Percentiles rank a stretch among this genome's conserved stretches.
Evolutionary conservation across 2,797 vertebrate genomes (phyloP).

Genomic region (Yasuhikotakia modesta): DNA sequence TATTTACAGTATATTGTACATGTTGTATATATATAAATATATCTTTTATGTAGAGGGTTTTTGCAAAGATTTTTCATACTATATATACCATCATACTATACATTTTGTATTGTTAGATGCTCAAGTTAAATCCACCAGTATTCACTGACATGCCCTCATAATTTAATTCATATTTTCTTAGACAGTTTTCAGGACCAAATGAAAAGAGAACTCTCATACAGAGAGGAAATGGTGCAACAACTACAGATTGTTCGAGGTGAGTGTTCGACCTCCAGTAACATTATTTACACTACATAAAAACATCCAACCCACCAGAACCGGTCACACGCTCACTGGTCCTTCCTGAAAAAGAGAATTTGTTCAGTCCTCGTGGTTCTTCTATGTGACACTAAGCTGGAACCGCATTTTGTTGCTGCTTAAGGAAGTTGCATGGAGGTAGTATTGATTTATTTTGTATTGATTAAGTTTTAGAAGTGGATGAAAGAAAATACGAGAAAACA

Average conservation of each 20-base stretch:
- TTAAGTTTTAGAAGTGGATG: slow-evolving; percentile 19
- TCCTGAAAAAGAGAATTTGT: neutral
- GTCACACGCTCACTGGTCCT: neutral
- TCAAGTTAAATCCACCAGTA: neutral
- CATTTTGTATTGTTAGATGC: neutral
- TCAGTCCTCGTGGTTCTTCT: neutral
- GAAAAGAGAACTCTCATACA: slow-evolving; percentile 96
- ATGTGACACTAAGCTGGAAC: too few species aligned
- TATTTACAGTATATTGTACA: neutral
- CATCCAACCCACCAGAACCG: neutral
- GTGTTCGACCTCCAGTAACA: slow-evolving; percentile 51
- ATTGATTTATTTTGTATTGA: neutral
- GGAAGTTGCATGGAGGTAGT: neutral
- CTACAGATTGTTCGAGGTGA: slow-evolving; percentile 97
- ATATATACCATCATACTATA: too few species aligned
- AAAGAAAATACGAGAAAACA: slow-evolving; percentile 14
- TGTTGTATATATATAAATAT: neutral
- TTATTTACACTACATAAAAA: neutral
- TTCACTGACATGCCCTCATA: slow-evolving; percentile 25
- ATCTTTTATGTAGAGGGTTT: too few species aligned
- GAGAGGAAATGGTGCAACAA: slow-evolving; percentile 98
- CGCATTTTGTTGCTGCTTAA: neutral
- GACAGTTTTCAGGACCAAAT: slow-evolving; percentile 99
- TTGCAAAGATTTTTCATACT: neutral
- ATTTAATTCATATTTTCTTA: slow-evolving; percentile 65